These are phyloP conservation scores for Zaprionus nigranus DNA, from an alignment of 1,140 invertebrate species.

Conservation along the genomic window DNA sequence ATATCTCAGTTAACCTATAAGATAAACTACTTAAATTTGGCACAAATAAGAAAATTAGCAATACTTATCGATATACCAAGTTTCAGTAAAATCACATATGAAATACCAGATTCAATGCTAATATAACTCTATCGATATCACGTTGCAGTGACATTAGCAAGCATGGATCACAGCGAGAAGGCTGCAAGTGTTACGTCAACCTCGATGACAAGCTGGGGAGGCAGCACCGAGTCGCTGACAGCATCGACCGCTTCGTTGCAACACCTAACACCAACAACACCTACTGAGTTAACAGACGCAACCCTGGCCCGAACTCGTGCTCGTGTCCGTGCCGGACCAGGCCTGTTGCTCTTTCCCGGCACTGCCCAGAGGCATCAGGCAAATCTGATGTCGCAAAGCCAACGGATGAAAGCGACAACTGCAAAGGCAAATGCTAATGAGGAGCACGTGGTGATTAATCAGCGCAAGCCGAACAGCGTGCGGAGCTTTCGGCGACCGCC, in stretches of 20 bases:
- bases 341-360: constrained; percentile 68
- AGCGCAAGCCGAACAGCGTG: constrained; percentile 51
- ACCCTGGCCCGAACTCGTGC: background rate
- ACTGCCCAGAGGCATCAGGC: constrained; percentile 56
- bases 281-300: background rate
- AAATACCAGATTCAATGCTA: background rate
- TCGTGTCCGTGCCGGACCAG: constrained; percentile 33
- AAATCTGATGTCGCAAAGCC: constrained; percentile 21
- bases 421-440: constrained; percentile 49
- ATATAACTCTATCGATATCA: background rate
- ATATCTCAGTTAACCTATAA: background rate
- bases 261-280: constrained; percentile 8
- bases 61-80: background rate
- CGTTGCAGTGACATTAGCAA: background rate
- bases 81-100: accelerated
- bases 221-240: constrained; percentile 40
- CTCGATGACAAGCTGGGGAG: constrained; percentile 25
- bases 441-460: constrained; percentile 57
- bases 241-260: constrained; percentile 61
- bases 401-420: constrained; percentile 4
- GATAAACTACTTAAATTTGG: background rate
- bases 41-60: background rate
- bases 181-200: background rate
- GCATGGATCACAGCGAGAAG: constrained; percentile 7
- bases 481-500: constrained; percentile 75